These are phyloP conservation scores for Valencia hispanica DNA, from an alignment of 2,797 vertebrate species.

Conservation along the genomic window DNA sequence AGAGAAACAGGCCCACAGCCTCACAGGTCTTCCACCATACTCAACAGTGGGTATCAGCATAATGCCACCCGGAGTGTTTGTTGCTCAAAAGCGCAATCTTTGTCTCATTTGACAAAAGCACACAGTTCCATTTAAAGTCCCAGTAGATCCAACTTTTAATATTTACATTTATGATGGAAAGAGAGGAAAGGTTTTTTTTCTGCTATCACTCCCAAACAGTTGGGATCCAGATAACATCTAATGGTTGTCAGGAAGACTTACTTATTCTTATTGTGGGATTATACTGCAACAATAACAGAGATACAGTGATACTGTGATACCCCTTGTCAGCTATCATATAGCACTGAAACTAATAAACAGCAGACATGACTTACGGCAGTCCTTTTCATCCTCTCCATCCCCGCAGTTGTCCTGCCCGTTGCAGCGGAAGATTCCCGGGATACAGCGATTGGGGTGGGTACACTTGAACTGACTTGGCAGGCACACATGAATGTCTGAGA, in stretches of 20 bases:
- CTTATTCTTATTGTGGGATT: neutral
- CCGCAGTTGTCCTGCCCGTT: constrained; percentile 98
- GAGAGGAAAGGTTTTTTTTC: too few relatives aligned
- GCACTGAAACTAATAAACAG: neutral
- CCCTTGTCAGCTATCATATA: neutral
- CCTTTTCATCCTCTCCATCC: constrained; percentile 96
- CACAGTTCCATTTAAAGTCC: too few relatives aligned
- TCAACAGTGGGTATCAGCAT: too few relatives aligned
- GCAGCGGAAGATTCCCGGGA: constrained; percentile 97
- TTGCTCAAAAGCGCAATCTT: too few relatives aligned
- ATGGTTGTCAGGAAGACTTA: neutral
- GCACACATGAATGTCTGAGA: constrained; percentile 95
- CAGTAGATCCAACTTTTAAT: too few relatives aligned
- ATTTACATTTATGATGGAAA: too few relatives aligned
- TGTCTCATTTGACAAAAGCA: too few relatives aligned
- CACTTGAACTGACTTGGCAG: constrained; percentile 99
- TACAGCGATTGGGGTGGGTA: constrained; percentile 95
- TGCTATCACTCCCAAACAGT: too few relatives aligned
- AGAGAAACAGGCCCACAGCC: neutral
- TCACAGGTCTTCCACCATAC: neutral
- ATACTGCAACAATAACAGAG: neutral
- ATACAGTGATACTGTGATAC: neutral
- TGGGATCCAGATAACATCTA: neutral
- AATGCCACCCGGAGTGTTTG: too few relatives aligned
- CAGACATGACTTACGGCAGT: constrained; percentile 89